These are phyloP conservation scores for Latrodectus elegans DNA, from an alignment of 2,888 invertebrate species.

Conservation along the genomic window DNA sequence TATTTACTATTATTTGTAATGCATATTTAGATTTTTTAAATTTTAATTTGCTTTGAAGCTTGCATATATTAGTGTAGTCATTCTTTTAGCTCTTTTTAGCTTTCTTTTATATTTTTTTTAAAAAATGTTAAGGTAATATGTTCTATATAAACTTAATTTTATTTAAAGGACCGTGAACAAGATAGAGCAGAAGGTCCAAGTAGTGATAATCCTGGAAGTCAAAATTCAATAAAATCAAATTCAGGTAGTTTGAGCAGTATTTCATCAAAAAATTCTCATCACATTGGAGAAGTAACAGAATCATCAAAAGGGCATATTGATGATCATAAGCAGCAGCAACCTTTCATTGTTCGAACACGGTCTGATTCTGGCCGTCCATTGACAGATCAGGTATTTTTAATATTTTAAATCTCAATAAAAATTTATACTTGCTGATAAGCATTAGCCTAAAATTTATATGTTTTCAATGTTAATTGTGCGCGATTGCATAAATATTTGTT, in stretches of 20 bases:
- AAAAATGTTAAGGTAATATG: neutral
- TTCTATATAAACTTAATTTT: neutral
- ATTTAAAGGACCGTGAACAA: conserved; percentile 63
- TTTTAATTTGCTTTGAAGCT: no score
- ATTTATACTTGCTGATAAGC: no score
- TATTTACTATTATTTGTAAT: no score
- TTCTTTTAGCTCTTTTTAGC: neutral
- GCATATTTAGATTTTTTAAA: no score
- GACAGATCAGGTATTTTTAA: conserved; percentile 82
- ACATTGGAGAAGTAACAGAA: conserved; percentile 31
- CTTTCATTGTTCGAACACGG: conserved; percentile 79
- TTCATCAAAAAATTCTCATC: conserved; percentile 22
- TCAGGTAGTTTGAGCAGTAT: conserved; percentile 41
- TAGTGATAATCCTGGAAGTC: conserved; percentile 10
- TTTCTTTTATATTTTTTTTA: neutral
- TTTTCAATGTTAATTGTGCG: no score
- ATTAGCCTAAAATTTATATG: no score
- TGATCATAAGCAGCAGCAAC: conserved; percentile 27
- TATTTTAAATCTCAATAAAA: no score
- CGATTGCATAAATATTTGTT: no score
- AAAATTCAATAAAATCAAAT: neutral
- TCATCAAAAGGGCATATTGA: conserved; percentile 22
- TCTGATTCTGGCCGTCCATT: conserved; percentile 90
- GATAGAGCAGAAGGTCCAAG: conserved; percentile 65
- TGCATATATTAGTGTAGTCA: no score